Percentiles rank a stretch among this genome's conserved stretches.
phyloP scores from a whole-genome alignment of 2,797 vertebrate genomes.

The Eulemur rubriventer region DNA sequence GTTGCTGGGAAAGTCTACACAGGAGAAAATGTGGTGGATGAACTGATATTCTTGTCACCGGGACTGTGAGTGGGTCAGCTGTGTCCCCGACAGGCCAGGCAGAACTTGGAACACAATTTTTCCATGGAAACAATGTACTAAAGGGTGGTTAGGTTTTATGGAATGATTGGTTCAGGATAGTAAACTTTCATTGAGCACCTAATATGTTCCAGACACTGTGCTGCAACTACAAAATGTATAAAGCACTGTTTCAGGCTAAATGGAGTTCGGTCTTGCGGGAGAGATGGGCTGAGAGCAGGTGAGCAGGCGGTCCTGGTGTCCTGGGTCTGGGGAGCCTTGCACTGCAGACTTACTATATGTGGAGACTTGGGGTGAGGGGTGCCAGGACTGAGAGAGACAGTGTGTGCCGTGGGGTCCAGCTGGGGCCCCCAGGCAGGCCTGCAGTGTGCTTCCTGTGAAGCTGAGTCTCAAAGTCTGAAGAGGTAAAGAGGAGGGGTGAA shows the following conservation, averaged over 20 bases:
- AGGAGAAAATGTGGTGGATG: background rate
- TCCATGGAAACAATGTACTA: slow-evolving; percentile 49
- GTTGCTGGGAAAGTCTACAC: background rate
- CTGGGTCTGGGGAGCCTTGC: no score
- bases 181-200: slow-evolving; percentile 77
- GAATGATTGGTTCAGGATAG: slow-evolving; percentile 68
- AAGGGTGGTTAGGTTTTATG: slow-evolving; percentile 71
- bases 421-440: background rate
- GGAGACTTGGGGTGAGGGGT: background rate
- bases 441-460: background rate
- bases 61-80: background rate
- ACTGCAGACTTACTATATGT: background rate
- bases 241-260: background rate
- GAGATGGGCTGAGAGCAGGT: background rate
- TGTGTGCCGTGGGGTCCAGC: background rate
- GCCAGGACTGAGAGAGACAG: background rate
- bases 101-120: slow-evolving; percentile 39
- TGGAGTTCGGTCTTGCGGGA: slow-evolving; percentile 16
- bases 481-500: background rate
- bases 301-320: background rate
- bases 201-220: slow-evolving; percentile 52
- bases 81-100: background rate
- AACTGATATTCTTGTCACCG: background rate
- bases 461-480: background rate
- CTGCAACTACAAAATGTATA: background rate